These are phyloP conservation scores for Hippocampus guttulatus DNA, from an alignment of 2,113 vertebrate species.

Conservation along the genomic window DNA sequence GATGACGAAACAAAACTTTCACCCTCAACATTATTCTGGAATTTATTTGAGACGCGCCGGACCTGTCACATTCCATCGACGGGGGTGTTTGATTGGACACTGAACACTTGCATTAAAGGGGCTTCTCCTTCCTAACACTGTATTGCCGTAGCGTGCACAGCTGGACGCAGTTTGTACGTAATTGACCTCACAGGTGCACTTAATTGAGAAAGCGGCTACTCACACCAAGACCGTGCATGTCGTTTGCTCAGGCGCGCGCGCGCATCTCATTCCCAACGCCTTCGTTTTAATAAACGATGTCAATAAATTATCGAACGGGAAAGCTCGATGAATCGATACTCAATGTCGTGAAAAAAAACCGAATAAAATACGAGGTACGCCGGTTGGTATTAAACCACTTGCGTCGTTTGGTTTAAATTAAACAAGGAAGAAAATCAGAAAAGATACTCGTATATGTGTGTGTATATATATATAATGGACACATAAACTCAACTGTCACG, in stretches of 20 bases:
- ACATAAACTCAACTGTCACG: too few relatives aligned
- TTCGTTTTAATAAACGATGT: not conserved
- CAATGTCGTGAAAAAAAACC: too few relatives aligned
- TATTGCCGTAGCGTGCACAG: constrained; percentile 9
- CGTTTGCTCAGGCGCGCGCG: not conserved
- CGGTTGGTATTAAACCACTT: too few relatives aligned
- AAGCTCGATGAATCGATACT: too few relatives aligned
- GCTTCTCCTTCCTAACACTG: not conserved
- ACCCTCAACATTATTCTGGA: not conserved
- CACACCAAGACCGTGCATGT: not conserved
- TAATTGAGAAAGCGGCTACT: not conserved
- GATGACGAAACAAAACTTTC: not conserved
- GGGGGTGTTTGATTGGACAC: not conserved
- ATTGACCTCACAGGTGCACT: constrained; percentile 35
- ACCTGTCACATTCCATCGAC: too few relatives aligned
- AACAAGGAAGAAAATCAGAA: too few relatives aligned
- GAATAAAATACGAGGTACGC: too few relatives aligned
- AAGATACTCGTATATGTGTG: too few relatives aligned
- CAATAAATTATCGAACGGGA: too few relatives aligned
- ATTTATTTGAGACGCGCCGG: not conserved
- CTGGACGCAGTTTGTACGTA: constrained; percentile 15
- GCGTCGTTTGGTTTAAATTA: too few relatives aligned
- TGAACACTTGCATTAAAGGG: not conserved
- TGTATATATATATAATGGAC: too few relatives aligned
- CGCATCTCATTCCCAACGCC: not conserved